Conservation (phyloP, 1,140 invertebrate genomes). For the Drosophila leontia region DNA sequence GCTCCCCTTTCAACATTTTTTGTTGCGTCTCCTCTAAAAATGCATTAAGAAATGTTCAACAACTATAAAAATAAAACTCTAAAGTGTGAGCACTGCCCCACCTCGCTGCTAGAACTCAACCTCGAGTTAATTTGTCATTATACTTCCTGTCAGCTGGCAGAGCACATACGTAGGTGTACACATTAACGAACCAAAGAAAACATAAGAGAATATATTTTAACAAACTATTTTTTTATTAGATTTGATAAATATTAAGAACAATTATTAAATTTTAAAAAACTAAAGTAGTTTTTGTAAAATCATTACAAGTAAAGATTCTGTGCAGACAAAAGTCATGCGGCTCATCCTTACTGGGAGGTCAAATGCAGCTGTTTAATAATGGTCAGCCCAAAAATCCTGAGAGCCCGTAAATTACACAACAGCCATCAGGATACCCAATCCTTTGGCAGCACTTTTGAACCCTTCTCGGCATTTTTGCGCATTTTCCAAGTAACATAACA, state of each 20-base stretch:
- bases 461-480: conserved; percentile 39
- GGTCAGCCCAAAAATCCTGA: conserved; percentile 41
- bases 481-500: conserved; percentile 31
- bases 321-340: conserved; percentile 34
- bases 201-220: neutral
- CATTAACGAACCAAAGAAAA: neutral
- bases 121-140: conserved; percentile 78
- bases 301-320: conserved; percentile 28
- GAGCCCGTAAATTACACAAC: conserved; percentile 71
- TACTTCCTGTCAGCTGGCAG: conserved; percentile 79
- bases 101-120: conserved; percentile 13
- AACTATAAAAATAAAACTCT: conserved; percentile 65
- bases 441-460: conserved; percentile 55
- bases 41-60: conserved; percentile 65
- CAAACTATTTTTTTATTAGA: too few species aligned
- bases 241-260: neutral
- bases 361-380: conserved; percentile 56
- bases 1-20: conserved; percentile 29
- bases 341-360: conserved; percentile 15
- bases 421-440: conserved; percentile 56
- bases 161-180: conserved; percentile 1
- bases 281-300: neutral
- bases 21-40: conserved; percentile 33
- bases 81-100: conserved; percentile 23
- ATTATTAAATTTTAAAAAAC: too few species aligned